Evolutionary conservation across 1,140 invertebrate species (phyloP), one percentile per base, ranked within the genome.

Genomic region (Hermetia illucens): DNA sequence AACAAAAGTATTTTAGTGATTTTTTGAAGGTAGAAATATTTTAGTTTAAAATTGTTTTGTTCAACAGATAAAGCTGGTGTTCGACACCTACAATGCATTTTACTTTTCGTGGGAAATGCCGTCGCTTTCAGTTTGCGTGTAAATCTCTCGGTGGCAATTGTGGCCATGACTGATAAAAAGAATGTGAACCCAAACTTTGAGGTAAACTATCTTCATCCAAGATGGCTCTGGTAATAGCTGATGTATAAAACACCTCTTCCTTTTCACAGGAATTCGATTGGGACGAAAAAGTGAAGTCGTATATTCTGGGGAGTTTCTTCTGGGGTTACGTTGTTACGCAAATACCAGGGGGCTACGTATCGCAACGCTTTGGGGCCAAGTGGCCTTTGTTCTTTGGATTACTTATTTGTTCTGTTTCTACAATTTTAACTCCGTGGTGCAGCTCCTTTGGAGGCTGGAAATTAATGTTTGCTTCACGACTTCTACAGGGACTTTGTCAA

Each of bases 401-500:
- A 44, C 52, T 66, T 12, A 37, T 75, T 3, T 37, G 36, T 17
- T 22, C n/a, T 16, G 3, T 37, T 3, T 37, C 29, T 16, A 58
- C 62, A 36, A 46, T 65, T 40, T 44, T 61, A 21, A 66, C 47
- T 42, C 66, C 63, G 9, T 44, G 5, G 4, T 31, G n/a, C 16
- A 34, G 33, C 5, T 27, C 32, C 13, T n/a, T 40, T 25, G 9
- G 13, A 36, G 71, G 66, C 8, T 75, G 71, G 70, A 50, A 71
- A 54, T 60, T 68, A 22, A 56, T 79, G 16, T 13, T 18, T 51
- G 50, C 59, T 49, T 57, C 71, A n/a, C 64, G 85, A 27, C 69
- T 85, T 1, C 42, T 80, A 0, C 74, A 81, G 54, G 86, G 87
- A 2, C 52, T 88, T 2, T 64, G 62, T 22, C 74, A 89, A 63